phyloP scores from a whole-genome alignment of 2,113 vertebrate species.

The Isurus oxyrinchus region DNA sequence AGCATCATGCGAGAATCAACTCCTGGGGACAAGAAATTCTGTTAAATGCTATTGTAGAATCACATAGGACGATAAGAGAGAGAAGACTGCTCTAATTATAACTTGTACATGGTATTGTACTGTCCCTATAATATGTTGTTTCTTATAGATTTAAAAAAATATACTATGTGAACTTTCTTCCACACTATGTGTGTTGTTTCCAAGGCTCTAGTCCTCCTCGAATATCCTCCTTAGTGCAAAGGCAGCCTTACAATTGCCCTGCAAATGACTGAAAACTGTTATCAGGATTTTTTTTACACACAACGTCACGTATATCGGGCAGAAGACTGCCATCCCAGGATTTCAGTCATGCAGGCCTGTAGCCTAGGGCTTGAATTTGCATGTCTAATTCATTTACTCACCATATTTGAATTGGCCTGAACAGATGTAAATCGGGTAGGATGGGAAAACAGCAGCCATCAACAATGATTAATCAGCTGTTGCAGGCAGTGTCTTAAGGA shows the following conservation, averaged over 20 bases:
- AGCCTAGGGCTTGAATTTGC: constrained; percentile 64
- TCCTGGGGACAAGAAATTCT: constrained; percentile 67
- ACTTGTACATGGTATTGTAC: constrained; percentile 99
- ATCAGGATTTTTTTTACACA: constrained; percentile 60
- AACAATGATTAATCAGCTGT: constrained; percentile 83
- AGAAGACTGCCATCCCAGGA: constrained; percentile 74
- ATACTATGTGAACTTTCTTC: constrained; percentile 87
- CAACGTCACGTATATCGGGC: constrained; percentile 71
- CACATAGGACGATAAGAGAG: constrained; percentile 93
- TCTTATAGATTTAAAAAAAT: constrained; percentile 99
- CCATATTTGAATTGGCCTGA: constrained; percentile 78
- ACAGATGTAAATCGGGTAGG: constrained; percentile 76
- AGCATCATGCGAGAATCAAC: constrained; percentile 74
- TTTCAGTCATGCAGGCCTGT: constrained; percentile 68
- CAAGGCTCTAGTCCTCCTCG: constrained; percentile 79
- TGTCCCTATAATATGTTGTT: constrained; percentile 99
- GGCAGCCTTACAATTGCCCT: constrained; percentile 74
- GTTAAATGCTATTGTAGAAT: constrained; percentile 84
- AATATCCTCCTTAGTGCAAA: constrained; percentile 70
- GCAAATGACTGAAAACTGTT: constrained; percentile 68
- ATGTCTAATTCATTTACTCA: constrained; percentile 66
- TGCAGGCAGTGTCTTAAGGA: constrained; percentile 79
- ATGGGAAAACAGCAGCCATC: constrained; percentile 77
- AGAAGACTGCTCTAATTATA: constrained; percentile 83
- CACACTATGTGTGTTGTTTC: constrained; percentile 95